Percentiles rank a stretch among this genome's conserved stretches.
Conservation (phyloP, 2,888 invertebrate genomes). For the Rhorus exstirpatorius region DNA sequence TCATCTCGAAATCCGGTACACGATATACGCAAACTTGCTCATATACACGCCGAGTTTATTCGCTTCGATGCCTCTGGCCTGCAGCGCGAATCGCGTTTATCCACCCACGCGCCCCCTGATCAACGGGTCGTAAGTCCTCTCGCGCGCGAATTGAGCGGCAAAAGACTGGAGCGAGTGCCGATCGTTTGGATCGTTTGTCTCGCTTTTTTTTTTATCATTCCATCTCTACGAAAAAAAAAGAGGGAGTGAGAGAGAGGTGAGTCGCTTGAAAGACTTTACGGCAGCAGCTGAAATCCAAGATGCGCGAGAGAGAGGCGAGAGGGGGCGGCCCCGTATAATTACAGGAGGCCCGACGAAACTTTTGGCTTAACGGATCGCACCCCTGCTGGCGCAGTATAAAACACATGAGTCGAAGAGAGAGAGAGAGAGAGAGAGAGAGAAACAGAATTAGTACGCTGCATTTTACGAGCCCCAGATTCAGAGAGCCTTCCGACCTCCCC, state of each 20-base stretch:
- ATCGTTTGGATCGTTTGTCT: slow-evolving; percentile 61
- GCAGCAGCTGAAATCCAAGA: slow-evolving; percentile 58
- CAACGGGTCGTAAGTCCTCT: slow-evolving; percentile 66
- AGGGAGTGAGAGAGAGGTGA: slow-evolving; percentile 21
- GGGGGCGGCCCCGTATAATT: slow-evolving; percentile 63
- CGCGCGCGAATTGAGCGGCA: slow-evolving; percentile 66
- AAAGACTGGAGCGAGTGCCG: slow-evolving; percentile 63
- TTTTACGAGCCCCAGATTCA: slow-evolving; percentile 51
- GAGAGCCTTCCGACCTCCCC: slow-evolving; percentile 48
- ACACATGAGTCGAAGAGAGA: slow-evolving; percentile 45
- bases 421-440: slow-evolving; percentile 22
- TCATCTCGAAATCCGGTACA: slow-evolving; percentile 55
- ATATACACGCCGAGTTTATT: slow-evolving; percentile 50
- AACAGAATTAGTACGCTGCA: slow-evolving; percentile 45
- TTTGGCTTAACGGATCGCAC: slow-evolving; percentile 67
- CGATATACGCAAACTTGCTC: slow-evolving; percentile 14
- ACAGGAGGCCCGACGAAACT: slow-evolving; percentile 67
- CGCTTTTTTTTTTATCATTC: slow-evolving; percentile 30
- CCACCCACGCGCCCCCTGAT: slow-evolving; percentile 68
- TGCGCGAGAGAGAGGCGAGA: slow-evolving; percentile 21
- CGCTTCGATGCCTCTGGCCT: slow-evolving; percentile 58
- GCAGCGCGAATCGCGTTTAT: slow-evolving; percentile 64
- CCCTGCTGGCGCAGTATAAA: slow-evolving; percentile 67
- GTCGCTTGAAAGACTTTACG: slow-evolving; percentile 41
- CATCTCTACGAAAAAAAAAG: not conserved